A percentile compares a stretch with the other conserved stretches of the same genome.
Conservation (phyloP, 2,113 vertebrate species). For the Phrynosoma platyrhinos region DNA sequence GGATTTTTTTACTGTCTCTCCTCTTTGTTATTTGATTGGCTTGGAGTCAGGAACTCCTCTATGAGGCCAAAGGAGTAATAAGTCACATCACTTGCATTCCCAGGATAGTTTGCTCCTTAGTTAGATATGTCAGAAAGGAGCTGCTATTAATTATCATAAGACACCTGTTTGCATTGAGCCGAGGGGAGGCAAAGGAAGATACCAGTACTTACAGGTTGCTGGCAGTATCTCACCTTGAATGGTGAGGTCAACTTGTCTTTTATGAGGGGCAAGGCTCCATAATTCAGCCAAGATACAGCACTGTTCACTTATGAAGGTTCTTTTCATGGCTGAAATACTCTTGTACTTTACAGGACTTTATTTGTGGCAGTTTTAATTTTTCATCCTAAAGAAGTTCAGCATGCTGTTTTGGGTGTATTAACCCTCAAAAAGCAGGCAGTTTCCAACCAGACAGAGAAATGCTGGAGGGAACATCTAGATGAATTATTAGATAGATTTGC, state of each 20-base stretch:
- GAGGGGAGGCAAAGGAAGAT: not conserved
- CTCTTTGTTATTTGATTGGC: slow-evolving; percentile 33
- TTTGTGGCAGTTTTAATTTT: slow-evolving; percentile 7
- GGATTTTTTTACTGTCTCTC: slow-evolving; percentile 14
- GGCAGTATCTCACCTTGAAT: not conserved
- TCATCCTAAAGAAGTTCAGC: not conserved
- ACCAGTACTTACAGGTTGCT: not conserved
- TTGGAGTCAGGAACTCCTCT: not conserved
- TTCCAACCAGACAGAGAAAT: slow-evolving; percentile 14
- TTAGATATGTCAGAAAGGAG: not conserved
- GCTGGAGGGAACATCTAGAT: not conserved
- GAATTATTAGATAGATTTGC: slow-evolving; percentile 11
- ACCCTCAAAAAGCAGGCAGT: not conserved
- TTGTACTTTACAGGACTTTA: slow-evolving; percentile 7
- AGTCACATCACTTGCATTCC: slow-evolving; percentile 14
- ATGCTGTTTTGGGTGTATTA: slow-evolving; percentile 17
- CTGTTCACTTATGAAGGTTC: not conserved
- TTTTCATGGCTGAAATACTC: not conserved
- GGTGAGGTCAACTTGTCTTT: not conserved
- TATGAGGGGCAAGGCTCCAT: not conserved
- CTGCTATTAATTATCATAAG: not conserved
- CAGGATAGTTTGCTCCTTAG: not conserved
- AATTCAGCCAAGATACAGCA: not conserved
- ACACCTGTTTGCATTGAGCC: not conserved
- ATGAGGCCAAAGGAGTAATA: slow-evolving; percentile 3